Evolutionary conservation across 2,113 vertebrate species (phyloP).

Genomic region (Mungos mungo): DNA sequence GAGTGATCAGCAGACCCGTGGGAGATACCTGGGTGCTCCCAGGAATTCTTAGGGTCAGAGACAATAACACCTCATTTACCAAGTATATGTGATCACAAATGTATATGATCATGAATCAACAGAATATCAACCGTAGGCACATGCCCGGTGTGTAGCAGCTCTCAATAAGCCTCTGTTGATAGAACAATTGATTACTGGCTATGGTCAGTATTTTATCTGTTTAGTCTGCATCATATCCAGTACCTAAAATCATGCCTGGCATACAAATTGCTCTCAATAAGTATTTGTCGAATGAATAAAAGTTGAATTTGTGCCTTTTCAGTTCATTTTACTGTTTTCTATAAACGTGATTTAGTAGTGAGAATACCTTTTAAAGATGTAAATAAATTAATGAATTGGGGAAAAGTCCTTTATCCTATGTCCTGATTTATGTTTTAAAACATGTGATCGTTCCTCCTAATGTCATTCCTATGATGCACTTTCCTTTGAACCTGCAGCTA

Average conservation of each 20-base stretch:
- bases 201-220: neutral
- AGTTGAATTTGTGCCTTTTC: slow-evolving; percentile 14
- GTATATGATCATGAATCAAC: neutral
- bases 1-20: neutral
- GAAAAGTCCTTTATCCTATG: neutral
- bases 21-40: neutral
- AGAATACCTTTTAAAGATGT: slow-evolving; percentile 5
- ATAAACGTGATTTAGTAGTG: slow-evolving; percentile 33
- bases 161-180: neutral
- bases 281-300: neutral
- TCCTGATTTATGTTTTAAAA: slow-evolving; percentile 48
- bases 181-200: neutral
- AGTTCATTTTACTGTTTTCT: slow-evolving; percentile 31
- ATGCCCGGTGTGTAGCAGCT: too few species aligned
- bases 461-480: slow-evolving; percentile 36
- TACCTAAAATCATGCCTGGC: neutral
- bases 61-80: neutral
- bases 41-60: neutral
- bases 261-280: neutral
- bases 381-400: slow-evolving; percentile 54
- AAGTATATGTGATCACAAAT: neutral
- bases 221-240: neutral
- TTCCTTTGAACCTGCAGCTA: slow-evolving; percentile 58
- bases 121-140: neutral
- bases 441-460: neutral